Percentiles rank a stretch among this genome's conserved stretches.
These are phyloP conservation scores for Tribolium freemani DNA, from an alignment of 2,888 invertebrate genomes.

Conservation along the genomic window DNA sequence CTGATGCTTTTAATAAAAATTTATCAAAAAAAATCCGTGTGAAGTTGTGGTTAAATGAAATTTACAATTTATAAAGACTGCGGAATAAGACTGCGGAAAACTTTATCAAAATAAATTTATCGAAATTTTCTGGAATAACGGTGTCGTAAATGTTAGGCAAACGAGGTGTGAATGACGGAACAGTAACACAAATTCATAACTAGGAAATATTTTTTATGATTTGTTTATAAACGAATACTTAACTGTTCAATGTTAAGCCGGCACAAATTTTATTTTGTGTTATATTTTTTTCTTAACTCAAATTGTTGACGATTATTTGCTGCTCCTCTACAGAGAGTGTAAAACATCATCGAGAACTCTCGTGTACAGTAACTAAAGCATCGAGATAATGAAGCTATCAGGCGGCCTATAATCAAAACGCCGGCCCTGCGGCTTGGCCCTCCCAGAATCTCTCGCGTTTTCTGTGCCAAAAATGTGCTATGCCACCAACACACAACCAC, in stretches of 20 bases:
- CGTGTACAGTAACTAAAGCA: constrained; percentile 41
- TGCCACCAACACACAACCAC: constrained; percentile 52
- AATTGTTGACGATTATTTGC: too few species aligned
- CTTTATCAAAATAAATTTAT: constrained; percentile 28
- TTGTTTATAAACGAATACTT: constrained; percentile 10
- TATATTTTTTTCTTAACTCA: too few species aligned
- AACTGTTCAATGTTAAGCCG: too few species aligned
- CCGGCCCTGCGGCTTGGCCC: constrained; percentile 57
- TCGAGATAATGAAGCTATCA: constrained; percentile 63
- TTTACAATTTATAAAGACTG: too few species aligned
- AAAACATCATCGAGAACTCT: constrained; percentile 8
- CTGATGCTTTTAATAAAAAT: too few species aligned
- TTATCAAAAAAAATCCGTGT: too few species aligned
- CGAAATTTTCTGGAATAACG: constrained; percentile 28
- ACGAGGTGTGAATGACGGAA: constrained; percentile 32
- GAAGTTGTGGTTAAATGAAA: too few species aligned
- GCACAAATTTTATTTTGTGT: too few species aligned
- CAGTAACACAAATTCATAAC: constrained; percentile 24
- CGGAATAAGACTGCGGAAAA: background rate
- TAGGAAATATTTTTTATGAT: constrained; percentile 19
- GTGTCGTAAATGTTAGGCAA: constrained; percentile 12
- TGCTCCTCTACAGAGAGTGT: background rate
- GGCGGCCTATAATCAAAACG: constrained; percentile 62
- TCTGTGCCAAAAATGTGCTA: constrained; percentile 45
- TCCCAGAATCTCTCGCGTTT: constrained; percentile 49